Conservation (phyloP, 2,113 vertebrate species). For the Apaloderma vittatum region DNA sequence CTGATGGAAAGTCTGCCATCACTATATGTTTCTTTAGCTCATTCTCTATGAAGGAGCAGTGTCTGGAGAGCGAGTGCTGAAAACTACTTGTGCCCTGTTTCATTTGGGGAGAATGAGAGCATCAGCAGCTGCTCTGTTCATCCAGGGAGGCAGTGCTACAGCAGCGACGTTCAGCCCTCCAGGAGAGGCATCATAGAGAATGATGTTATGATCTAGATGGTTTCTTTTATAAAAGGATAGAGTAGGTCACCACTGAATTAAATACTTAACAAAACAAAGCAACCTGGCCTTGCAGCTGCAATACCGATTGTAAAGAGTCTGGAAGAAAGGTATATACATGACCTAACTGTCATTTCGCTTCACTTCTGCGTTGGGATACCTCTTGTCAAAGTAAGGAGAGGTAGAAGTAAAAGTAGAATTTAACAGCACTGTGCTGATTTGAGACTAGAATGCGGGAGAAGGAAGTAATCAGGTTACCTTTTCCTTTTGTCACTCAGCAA, state of each 20-base stretch:
- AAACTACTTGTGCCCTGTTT: not conserved
- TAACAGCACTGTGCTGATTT: not conserved
- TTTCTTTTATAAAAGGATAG: not conserved
- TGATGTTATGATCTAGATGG: not conserved
- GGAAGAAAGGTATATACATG: accelerated
- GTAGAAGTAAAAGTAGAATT: not conserved
- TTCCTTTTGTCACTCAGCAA: slow-evolving; percentile 26
- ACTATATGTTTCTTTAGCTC: not conserved
- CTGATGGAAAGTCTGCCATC: not conserved
- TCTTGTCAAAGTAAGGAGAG: not conserved
- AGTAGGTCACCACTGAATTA: not conserved
- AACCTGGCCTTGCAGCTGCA: not conserved
- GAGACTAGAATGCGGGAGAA: not conserved
- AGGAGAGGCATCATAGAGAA: not conserved
- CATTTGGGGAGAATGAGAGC: not conserved
- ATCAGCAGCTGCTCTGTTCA: not conserved
- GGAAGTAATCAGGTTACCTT: not conserved
- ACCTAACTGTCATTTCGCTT: not conserved
- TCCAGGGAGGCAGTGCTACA: not conserved
- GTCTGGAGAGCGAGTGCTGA: not conserved
- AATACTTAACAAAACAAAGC: not conserved
- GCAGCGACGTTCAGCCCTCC: not conserved
- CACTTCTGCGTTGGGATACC: not conserved
- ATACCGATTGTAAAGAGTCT: not conserved
- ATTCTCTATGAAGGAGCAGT: not conserved